Base-by-base conservation (phyloP, 2,113 vertebrate genomes). In the Notothenia coriiceps region DNA sequence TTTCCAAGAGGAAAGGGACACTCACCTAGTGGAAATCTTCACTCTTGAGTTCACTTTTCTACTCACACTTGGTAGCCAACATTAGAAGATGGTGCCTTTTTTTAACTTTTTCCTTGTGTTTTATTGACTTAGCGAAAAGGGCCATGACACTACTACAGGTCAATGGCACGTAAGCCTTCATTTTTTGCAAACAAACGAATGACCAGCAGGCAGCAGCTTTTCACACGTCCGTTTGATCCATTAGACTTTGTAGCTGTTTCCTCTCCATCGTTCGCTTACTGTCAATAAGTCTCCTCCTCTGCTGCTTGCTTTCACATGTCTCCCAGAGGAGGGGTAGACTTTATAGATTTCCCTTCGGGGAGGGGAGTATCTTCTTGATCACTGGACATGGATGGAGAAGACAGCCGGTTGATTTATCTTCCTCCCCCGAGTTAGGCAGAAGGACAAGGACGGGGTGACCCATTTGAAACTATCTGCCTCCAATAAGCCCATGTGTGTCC, bases 391-490 rank as follows among this genome's bases (percentile, higher is more conserved):
- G 89, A 69, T 65, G 80, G 74, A 82, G 83, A 55, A 73, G 83
- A 85, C 78, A 64, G 84, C 18, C 8, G 8, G 8, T 33, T 90
- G 83, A 92, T 94, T 92, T 86, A 90, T 91, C 18, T 69, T 79
- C 76, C 89, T 89, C 81, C 82, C 74, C 70, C 68, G 49, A 72
- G 54, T 59, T 67, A 80, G 84, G 49, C 83, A 55, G 57, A 57
- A 7, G 71, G 81, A 81, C 88, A 90, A 93, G 92, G 92, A 86
- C 92, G 84, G 46, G 4, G 57, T 80, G 89, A 91, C 91, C 91
- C 77, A 18, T 87, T 76, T 74, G 60, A 88, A 85, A 64, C 63
- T 18, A 56, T 69, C 50, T 14, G 57, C 54, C 67, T 55, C 9
- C 2, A 55, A 64, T 49, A 11, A 63, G 66, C 35, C 43, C 20